Conservation (phyloP, 2,888 invertebrate species). For the Chymomyza fuscimana region DNA sequence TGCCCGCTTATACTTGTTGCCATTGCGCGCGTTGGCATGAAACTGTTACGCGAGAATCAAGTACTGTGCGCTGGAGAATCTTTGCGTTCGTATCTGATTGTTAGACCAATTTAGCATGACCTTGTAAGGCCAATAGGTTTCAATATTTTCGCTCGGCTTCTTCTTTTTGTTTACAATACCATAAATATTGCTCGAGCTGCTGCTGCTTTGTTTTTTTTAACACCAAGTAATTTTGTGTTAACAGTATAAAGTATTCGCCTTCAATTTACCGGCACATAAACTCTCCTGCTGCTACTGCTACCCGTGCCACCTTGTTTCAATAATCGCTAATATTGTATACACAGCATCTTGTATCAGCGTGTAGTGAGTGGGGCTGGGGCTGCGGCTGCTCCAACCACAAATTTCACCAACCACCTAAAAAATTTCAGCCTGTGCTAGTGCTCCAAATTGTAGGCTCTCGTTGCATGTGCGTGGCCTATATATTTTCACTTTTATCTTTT, state of each 20-base stretch:
- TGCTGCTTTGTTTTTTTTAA: slow-evolving; percentile 15
- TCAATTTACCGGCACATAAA: slow-evolving; percentile 41
- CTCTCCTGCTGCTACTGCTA: slow-evolving; percentile 16
- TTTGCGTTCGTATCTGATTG: slow-evolving; percentile 11
- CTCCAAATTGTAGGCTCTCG: slow-evolving; percentile 23
- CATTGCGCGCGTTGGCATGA: slow-evolving; percentile 46
- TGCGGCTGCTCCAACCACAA: slow-evolving; percentile 45
- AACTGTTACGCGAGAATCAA: slow-evolving; percentile 24
- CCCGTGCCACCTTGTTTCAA: slow-evolving; percentile 29
- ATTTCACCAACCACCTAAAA: slow-evolving; percentile 52
- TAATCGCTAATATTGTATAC: slow-evolving; percentile 67
- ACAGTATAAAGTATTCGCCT: not conserved
- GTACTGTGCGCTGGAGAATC: not conserved
- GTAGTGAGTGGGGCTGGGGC: slow-evolving; percentile 35
- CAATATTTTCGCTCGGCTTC: slow-evolving; percentile 18
- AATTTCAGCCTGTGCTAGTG: slow-evolving; percentile 39
- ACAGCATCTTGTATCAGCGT: slow-evolving; percentile 58
- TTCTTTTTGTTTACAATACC: slow-evolving; percentile 64
- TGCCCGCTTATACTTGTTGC: slow-evolving; percentile 57
- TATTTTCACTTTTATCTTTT: slow-evolving; percentile 3
- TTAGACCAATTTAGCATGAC: slow-evolving; percentile 36
- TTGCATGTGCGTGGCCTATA: not conserved
- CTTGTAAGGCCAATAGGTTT: slow-evolving; percentile 30
- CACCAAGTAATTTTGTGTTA: not conserved
- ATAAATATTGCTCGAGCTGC: slow-evolving; percentile 49